Evolutionary conservation across 2,888 invertebrate species (phyloP).

Genomic region (Phoenoteleia sp.): DNA sequence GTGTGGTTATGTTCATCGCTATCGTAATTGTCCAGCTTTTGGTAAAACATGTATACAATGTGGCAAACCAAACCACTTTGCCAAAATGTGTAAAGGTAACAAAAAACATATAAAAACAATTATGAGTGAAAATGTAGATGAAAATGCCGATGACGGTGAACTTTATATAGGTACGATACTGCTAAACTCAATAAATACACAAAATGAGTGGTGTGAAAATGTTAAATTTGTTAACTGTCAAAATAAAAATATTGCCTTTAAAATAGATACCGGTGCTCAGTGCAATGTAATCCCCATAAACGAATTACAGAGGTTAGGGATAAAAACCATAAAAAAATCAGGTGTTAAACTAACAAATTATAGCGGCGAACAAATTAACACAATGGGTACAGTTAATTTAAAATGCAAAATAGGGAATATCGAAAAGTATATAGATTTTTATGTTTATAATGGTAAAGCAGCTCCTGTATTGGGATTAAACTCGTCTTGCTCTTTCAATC

Average conservation of each 20-base stretch:
- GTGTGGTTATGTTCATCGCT: constrained; percentile 50
- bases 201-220: constrained; percentile 26
- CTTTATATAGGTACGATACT: not conserved
- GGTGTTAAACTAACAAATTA: constrained; percentile 14
- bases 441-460: constrained; percentile 3
- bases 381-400: not conserved
- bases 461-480: not conserved
- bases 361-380: not conserved
- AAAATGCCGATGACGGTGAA: not conserved
- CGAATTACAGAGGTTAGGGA: not conserved
- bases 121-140: not conserved
- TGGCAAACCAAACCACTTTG: constrained; percentile 28
- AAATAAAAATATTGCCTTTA: constrained; percentile 21
- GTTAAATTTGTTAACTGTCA: constrained; percentile 10
- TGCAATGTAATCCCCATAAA: constrained; percentile 41
- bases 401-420: not conserved
- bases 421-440: constrained; percentile 15
- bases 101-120: not conserved
- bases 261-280: constrained; percentile 46
- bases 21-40: constrained; percentile 53
- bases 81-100: constrained; percentile 11
- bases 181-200: not conserved
- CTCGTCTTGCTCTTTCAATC: not conserved
- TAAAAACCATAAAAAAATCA: constrained; percentile 22
- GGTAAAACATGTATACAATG: constrained; percentile 58